Base-by-base conservation (phyloP, 2,113 vertebrate genomes). In the Sphyrna mokarran region DNA sequence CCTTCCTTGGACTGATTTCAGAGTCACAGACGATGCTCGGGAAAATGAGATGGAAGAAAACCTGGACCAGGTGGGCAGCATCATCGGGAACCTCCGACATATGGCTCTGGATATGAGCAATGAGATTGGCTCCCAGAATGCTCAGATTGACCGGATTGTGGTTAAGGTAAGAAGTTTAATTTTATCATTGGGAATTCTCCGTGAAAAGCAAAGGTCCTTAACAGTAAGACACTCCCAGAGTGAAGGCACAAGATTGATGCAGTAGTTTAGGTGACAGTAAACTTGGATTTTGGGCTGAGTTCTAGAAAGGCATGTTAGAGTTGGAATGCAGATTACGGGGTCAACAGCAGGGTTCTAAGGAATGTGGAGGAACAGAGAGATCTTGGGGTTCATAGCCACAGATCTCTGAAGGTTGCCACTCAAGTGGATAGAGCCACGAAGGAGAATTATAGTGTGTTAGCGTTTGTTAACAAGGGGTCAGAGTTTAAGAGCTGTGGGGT, bases 21-120 rank as follows among this genome's bases (percentile, higher is more conserved):
- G 98, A 96, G 97, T 98, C 96, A 98, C 97, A 0, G 96, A 97
- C 1, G 98, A 98, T 7, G 97, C 97, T 3, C 97, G 97, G 0
- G 98, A 98, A 96, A 97, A 98, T 33, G 98, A 98, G 97, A 98
- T 98, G 97, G 98, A 98, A 95, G 98, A 98, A 96, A 98, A 98
- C 96, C 96, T 98, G 96, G 95, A 96, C 3, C 98, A 98, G 0
- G 98, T 98, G 7, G 97, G 97, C 95, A 98, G 98, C 96, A 98
- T 98, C 96, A 95, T 98, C 0, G 97, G 98, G 0, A 98, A 98
- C 63, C 97, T 98, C 96, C 97, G 97, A 95, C 98, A 97, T 86
- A 98, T 98, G 98, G 98, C 98, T 0, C 96, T 98, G 95, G 98
- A 98, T 96, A 98, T 98, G 96, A 97, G 98, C 96, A 98, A 98